phyloP scores from a whole-genome alignment of 1,140 invertebrate species.

The Anoplolepis gracilipes region DNA sequence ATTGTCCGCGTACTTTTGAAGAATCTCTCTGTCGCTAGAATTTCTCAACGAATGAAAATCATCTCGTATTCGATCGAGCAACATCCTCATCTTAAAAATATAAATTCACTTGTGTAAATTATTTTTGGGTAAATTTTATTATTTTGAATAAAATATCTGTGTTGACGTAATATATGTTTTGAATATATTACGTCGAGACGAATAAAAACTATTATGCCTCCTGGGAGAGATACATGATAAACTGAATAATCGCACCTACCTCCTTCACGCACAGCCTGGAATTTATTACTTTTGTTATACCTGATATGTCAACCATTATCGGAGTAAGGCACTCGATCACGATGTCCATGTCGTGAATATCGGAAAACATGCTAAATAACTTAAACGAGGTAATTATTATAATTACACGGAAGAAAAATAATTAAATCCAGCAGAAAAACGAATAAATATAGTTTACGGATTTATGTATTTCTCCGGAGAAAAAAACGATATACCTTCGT shows the following conservation, averaged over 20 bases:
- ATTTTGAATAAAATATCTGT: background rate
- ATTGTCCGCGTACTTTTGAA: slow-evolving; percentile 11
- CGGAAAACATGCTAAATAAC: slow-evolving; percentile 25
- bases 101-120: slow-evolving; percentile 16
- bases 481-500: slow-evolving; percentile 7
- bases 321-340: slow-evolving; percentile 43
- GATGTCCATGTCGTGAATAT: slow-evolving; percentile 45
- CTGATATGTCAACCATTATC: slow-evolving; percentile 36
- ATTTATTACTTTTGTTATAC: slow-evolving; percentile 47
- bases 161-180: background rate
- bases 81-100: slow-evolving; percentile 17
- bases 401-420: background rate
- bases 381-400: slow-evolving; percentile 13
- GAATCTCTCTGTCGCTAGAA: background rate
- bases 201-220: background rate
- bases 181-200: background rate
- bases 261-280: slow-evolving; percentile 27
- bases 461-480: slow-evolving; percentile 14
- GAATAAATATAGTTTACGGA: background rate
- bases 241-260: slow-evolving; percentile 4
- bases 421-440: background rate
- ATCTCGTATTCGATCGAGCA: slow-evolving; percentile 14
- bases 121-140: no score
- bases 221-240: background rate
- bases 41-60: slow-evolving; percentile 21